Base-by-base conservation (phyloP, 2,113 vertebrate genomes). In the Zeus faber region DNA sequence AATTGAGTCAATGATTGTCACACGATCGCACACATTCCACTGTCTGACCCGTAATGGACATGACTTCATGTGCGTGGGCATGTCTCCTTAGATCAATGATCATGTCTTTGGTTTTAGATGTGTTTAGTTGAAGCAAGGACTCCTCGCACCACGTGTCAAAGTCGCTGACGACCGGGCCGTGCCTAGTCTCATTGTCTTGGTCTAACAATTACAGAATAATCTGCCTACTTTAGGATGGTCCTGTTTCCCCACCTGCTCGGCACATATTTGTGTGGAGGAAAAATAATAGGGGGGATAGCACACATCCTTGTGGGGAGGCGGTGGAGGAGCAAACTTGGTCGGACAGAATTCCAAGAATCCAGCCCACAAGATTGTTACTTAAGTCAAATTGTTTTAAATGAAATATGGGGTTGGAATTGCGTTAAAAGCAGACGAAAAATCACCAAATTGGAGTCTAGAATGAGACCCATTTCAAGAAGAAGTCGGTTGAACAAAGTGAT, bases 321-420 rank as follows among this genome's bases (percentile, higher is more conserved):
- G 50, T 35, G 5, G 27, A 37, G 50, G 16, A 53, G 49, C 27
- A 52, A n/a, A 37, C 25, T n/a, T 55, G 53, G 21, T 55, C 35
- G n/a, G 53, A 55, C 21, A 23, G 35, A 24, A 6, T 10, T 55
- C 53, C 40, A n/a, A 6, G 25, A 26, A 49, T 49, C 29, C 51
- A 54, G 20, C 18, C 33, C 51, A 39, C 18, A 40, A 54, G 31
- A 22, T 54, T 39, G 37, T 54, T 54, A 40, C 16, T 37, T 10
- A 54, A 25, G 16, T 40, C 25, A 57, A 27, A 29, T 45, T 29
- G 54, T 31, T 29, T 41, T 44, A 43, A 56, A 29, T 29, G 26
- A 44, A 56, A 18, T 16, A n/a, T 39, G 33, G 51, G 51, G 51
- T 40, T 54, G 51, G n/a, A 40, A 54, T 39, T 54, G 33, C 24